A percentile compares a stretch with the other conserved stretches of the same genome.
phyloP scores from a whole-genome alignment of 1,140 invertebrate genomes.

The Lepidurus apus region DNA sequence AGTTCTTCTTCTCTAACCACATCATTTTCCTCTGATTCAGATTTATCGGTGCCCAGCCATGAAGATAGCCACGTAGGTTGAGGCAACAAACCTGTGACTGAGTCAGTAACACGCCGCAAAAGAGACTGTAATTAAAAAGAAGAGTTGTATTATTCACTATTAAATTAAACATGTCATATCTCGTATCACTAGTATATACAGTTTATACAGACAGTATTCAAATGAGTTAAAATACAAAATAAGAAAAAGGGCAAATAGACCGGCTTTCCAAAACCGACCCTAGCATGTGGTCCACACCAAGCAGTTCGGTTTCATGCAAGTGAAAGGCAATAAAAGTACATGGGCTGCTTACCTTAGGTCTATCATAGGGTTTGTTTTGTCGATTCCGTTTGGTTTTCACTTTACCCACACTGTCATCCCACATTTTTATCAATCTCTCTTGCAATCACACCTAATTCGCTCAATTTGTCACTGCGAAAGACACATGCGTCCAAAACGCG shows the following conservation, averaged over 20 bases:
- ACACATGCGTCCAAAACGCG: conserved; percentile 17
- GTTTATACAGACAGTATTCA: neutral
- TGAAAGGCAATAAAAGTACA: conserved; percentile 22
- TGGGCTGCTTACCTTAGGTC: conserved; percentile 31
- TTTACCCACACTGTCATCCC: conserved; percentile 34
- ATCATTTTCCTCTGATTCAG: conserved; percentile 7
- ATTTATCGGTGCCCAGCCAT: conserved; percentile 24
- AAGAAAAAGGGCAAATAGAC: neutral
- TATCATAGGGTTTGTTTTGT: conserved; percentile 31
- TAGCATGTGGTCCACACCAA: neutral
- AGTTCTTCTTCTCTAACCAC: conserved; percentile 23
- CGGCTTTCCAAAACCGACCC: neutral
- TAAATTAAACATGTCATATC: neutral
- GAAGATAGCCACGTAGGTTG: conserved; percentile 29
- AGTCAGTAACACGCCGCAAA: conserved; percentile 32
- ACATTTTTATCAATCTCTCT: conserved; percentile 28
- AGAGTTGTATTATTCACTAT: neutral
- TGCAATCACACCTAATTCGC: conserved; percentile 21
- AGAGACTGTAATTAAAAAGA: conserved; percentile 28
- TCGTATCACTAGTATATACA: neutral
- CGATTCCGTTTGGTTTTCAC: conserved; percentile 29
- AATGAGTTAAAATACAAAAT: neutral
- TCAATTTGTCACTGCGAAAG: conserved; percentile 18
- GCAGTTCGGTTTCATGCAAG: neutral
- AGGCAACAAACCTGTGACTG: conserved; percentile 31